Evolutionary conservation across 35 echinoderm and acorn worm species (phyloP).

Genomic region (Heliocidaris tuberculata): DNA sequence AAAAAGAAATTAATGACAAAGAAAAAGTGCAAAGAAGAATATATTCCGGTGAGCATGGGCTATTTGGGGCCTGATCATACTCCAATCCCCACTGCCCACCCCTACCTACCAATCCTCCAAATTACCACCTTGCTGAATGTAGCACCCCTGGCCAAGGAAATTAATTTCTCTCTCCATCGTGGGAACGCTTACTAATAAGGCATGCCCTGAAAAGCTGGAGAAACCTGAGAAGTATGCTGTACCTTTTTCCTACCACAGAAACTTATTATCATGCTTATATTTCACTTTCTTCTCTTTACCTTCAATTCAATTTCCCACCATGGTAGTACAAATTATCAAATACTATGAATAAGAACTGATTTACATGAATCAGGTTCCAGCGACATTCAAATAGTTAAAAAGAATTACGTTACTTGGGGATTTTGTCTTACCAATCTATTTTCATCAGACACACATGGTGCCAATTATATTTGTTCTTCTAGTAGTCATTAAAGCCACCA

Average conservation of each 20-base stretch:
- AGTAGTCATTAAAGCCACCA: too few species aligned
- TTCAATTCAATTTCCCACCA: background rate
- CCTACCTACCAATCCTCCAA: background rate
- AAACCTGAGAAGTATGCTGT: background rate
- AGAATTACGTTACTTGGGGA: background rate
- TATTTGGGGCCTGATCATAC: background rate
- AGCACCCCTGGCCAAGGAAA: background rate
- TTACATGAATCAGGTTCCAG: background rate
- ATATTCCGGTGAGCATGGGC: background rate
- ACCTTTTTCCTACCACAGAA: background rate
- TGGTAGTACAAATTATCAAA: too few species aligned
- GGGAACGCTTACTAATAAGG: slow-evolving; percentile 2
- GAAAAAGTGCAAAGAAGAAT: background rate
- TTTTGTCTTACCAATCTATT: background rate
- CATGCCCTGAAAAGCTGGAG: background rate
- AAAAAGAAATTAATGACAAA: background rate
- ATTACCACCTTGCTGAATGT: background rate
- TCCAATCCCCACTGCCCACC: background rate
- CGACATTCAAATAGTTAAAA: background rate
- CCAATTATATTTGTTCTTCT: too few species aligned
- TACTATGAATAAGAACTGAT: background rate
- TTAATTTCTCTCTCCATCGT: background rate
- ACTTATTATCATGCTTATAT: background rate
- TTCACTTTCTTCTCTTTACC: background rate
- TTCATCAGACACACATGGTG: too few species aligned